phyloP scores from a whole-genome alignment of 2,888 invertebrate genomes.

The Ornithoptera priamus region DNA sequence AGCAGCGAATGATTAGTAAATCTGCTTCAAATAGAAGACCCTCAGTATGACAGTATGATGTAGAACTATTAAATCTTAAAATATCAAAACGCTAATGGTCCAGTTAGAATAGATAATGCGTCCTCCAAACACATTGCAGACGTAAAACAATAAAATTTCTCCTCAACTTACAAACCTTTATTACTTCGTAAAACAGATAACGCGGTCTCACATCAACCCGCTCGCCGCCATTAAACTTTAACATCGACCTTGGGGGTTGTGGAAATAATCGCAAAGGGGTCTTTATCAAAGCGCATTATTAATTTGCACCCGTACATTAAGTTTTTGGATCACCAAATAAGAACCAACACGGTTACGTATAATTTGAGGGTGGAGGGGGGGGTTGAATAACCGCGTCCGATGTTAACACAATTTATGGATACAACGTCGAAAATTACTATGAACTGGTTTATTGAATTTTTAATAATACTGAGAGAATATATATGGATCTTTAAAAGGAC shows the following conservation, averaged over 20 bases:
- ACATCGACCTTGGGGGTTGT: slow-evolving; percentile 10
- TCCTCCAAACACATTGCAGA: slow-evolving; percentile 6
- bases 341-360: slow-evolving; percentile 16
- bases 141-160: slow-evolving; percentile 24
- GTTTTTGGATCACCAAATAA: slow-evolving; percentile 27
- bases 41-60: no score
- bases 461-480: slow-evolving; percentile 25
- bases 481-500: slow-evolving; percentile 9
- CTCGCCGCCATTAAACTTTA: slow-evolving; percentile 22
- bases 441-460: slow-evolving; percentile 30
- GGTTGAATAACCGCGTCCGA: background rate
- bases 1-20: no score
- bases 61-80: slow-evolving; percentile 11
- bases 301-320: slow-evolving; percentile 28
- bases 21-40: no score
- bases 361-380: slow-evolving; percentile 6
- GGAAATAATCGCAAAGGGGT: slow-evolving; percentile 39
- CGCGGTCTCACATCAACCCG: slow-evolving; percentile 11
- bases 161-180: slow-evolving; percentile 20
- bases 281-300: slow-evolving; percentile 30
- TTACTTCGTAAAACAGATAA: slow-evolving; percentile 28
- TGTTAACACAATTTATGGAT: slow-evolving; percentile 10
- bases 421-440: slow-evolving; percentile 19
- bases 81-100: slow-evolving; percentile 7
- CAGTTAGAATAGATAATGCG: slow-evolving; percentile 15